A percentile compares a stretch with the other conserved stretches of the same genome.
Conservation (phyloP, 2,888 invertebrate genomes). For the Tetragonula carbonaria region DNA sequence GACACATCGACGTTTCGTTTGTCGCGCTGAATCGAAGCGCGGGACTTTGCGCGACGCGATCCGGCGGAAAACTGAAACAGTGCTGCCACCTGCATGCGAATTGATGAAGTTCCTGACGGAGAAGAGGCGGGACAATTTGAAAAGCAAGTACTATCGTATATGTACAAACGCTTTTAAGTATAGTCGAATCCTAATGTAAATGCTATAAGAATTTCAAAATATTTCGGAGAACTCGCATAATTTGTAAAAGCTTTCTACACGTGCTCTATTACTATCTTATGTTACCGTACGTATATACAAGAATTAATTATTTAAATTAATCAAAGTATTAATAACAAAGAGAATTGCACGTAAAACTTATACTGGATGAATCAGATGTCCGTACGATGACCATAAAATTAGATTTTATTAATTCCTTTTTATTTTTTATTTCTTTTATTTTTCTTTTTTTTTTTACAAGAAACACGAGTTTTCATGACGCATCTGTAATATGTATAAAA, state of each 20-base stretch:
- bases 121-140: background rate
- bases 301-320: background rate
- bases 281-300: background rate
- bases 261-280: background rate
- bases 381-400: conserved; percentile 29
- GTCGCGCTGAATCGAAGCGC: conserved; percentile 3
- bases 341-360: background rate
- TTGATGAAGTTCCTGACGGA: background rate
- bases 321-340: background rate
- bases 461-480: conserved; percentile 56
- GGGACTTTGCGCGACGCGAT: background rate
- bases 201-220: background rate
- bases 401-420: conserved; percentile 44
- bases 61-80: background rate
- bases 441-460: conserved; percentile 54
- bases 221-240: background rate
- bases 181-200: background rate
- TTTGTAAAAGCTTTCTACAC: background rate
- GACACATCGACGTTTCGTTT: conserved; percentile 8
- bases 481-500: conserved; percentile 60
- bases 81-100: conserved; percentile 22
- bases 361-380: too few species aligned
- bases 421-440: too few species aligned
- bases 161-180: background rate
- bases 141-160: background rate